Evolutionary conservation across 2,797 vertebrate genomes (phyloP).

Genomic region (Triplophysa bombifrons): DNA sequence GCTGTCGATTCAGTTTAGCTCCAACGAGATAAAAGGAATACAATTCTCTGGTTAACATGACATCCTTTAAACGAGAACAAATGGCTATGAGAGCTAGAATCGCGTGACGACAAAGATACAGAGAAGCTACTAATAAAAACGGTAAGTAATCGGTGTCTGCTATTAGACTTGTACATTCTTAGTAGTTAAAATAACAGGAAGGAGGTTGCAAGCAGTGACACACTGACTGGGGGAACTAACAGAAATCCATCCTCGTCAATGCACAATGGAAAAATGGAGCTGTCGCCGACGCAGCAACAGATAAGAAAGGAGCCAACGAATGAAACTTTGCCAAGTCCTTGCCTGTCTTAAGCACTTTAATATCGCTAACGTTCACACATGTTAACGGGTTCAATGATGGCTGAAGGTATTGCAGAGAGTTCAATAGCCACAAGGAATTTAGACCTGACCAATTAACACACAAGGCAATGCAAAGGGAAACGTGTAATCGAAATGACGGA

Average conservation of each 20-base stretch:
- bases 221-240: slow-evolving; percentile 1
- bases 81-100: slow-evolving; percentile 37
- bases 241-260: slow-evolving; percentile 6
- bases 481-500: background rate
- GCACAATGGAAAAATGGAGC: background rate
- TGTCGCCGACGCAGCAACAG: slow-evolving; percentile 21
- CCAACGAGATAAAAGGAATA: slow-evolving; percentile 31
- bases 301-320: slow-evolving; percentile 14
- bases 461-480: background rate
- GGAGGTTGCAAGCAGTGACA: slow-evolving; percentile 20
- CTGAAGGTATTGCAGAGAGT: slow-evolving; percentile 4
- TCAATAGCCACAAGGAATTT: background rate
- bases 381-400: slow-evolving; percentile 3
- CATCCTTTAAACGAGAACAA: slow-evolving; percentile 43
- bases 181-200: slow-evolving; percentile 29
- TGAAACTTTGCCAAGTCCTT: slow-evolving; percentile 33
- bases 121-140: slow-evolving; percentile 27
- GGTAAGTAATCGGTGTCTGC: slow-evolving; percentile 27
- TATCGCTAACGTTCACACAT: background rate
- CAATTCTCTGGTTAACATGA: slow-evolving; percentile 41
- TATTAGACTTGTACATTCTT: slow-evolving; percentile 39
- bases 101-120: slow-evolving; percentile 24
- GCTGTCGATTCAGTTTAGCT: slow-evolving; percentile 5
- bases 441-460: slow-evolving; percentile 3
- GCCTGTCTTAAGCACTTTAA: slow-evolving; percentile 6